These are phyloP conservation scores for Notamacropus eugenii DNA, from an alignment of 2,797 vertebrate genomes.

Conservation along the genomic window DNA sequence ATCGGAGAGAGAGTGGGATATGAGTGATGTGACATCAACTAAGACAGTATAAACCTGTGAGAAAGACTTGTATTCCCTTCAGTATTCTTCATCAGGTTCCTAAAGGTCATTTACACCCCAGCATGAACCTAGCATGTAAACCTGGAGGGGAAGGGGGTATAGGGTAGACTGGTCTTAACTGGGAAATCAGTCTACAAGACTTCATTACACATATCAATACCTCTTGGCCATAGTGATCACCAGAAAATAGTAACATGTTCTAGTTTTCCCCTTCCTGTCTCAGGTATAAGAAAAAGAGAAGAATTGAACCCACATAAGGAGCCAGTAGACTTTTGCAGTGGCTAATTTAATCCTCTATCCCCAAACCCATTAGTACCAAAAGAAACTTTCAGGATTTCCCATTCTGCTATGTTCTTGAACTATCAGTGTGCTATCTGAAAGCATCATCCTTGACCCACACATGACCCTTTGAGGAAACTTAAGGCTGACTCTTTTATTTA, in stretches of 20 bases:
- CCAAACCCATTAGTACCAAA: not conserved
- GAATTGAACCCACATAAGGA: not conserved
- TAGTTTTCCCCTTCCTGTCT: conserved; percentile 9
- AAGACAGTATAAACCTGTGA: conserved; percentile 40
- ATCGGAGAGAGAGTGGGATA: not conserved
- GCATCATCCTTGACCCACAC: not conserved
- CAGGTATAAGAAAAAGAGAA: not conserved
- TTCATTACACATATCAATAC: conserved; percentile 1
- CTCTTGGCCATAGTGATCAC: not conserved
- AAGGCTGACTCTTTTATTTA: not conserved
- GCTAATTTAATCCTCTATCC: not conserved
- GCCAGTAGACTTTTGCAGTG: not conserved
- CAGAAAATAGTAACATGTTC: not conserved
- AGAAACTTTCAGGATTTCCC: not conserved
- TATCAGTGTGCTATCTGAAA: not conserved
- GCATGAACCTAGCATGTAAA: not conserved
- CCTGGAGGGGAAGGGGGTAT: not conserved
- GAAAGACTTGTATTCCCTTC: conserved; percentile 7
- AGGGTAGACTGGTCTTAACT: not conserved
- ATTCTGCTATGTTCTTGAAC: not conserved
- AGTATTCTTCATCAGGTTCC: conserved; percentile 32
- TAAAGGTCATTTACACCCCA: conserved; percentile 11
- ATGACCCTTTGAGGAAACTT: not conserved
- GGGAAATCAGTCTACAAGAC: not conserved
- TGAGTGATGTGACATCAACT: conserved; percentile 2